Evolutionary conservation across 2,888 invertebrate genomes (phyloP), one percentile per base, ranked within the genome.

Genomic region (Lithophane semibrunnea): DNA sequence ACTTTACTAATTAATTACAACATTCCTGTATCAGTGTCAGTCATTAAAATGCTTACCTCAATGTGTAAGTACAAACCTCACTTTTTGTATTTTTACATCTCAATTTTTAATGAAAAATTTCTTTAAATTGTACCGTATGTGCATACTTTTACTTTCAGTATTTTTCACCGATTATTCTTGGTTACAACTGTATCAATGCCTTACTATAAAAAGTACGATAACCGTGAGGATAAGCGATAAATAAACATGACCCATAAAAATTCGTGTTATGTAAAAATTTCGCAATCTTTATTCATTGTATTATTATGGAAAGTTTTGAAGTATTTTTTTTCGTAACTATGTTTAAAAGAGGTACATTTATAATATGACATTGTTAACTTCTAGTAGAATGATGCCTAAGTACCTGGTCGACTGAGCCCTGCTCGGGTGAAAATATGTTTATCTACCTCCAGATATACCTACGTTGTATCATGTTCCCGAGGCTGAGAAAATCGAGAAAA

Each of bases 41-140:
- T 73, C 64, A 80, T 29, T 52, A 86, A 77, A 73, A 88, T 88
- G 88, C 68, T 88, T 44, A 67, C 79, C 49, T 77, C 79, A 79
- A 72, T 77, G 80, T 75, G 88, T 88, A 73, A 88, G 89, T 88
- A 75, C 18, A 52, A 49, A 64, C 10, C 21, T 70, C 56, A 12
- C n/a, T 44, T 72, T 65, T 60, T 72, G 44, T 47, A 47, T 74
- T 84, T 74, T 47, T 44, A 42, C 21, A 12, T 16, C 10, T 10
- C 1, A 12, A 13, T 18, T 54, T 69, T 65, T 42, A 21, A 49
- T 56, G 8, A 1, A 18, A 82, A 44, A 12, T 58, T 58, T 2
- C 47, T 44, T 1, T 16, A 13, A 10, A 47, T 18, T 67, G 18
- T 42, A 5, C 18, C 37, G 0, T 4, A n/a, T 2, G 13, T 37